Evolutionary conservation across 2,888 invertebrate species (phyloP).

Genomic region (Harpalus rufipes): DNA sequence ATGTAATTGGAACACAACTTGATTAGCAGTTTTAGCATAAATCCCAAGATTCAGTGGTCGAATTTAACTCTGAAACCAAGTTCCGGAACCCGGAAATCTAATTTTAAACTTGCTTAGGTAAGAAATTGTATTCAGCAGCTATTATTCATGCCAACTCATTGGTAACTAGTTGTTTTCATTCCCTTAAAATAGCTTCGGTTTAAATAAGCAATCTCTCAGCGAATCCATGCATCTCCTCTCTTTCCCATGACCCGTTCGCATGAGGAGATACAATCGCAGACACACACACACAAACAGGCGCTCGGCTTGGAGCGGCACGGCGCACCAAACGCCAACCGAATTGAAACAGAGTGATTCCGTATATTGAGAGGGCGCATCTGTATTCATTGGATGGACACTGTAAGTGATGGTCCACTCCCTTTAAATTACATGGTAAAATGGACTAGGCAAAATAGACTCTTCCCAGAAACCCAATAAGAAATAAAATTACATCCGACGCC

Average conservation of each 20-base stretch:
- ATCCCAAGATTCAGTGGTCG: slow-evolving; percentile 18
- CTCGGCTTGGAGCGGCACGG: neutral
- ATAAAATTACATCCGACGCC: slow-evolving; percentile 63
- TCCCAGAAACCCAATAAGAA: slow-evolving; percentile 62
- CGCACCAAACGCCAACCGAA: slow-evolving; percentile 52
- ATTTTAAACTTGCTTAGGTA: slow-evolving; percentile 44
- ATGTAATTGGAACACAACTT: slow-evolving; percentile 20
- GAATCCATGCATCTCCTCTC: slow-evolving; percentile 1
- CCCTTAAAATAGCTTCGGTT: slow-evolving; percentile 39
- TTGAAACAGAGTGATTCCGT: slow-evolving; percentile 65
- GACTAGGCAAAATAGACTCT: slow-evolving; percentile 63
- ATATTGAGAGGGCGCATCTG: slow-evolving; percentile 66
- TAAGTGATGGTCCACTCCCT: slow-evolving; percentile 64
- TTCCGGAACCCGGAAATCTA: slow-evolving; percentile 17
- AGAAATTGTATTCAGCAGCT: slow-evolving; percentile 18
- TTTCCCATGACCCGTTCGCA: slow-evolving; percentile 10
- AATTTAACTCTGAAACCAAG: slow-evolving; percentile 28
- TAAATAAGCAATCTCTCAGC: slow-evolving; percentile 54
- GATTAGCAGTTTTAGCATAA: slow-evolving; percentile 34
- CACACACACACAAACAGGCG: slow-evolving; percentile 1
- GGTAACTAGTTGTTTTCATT: slow-evolving; percentile 46
- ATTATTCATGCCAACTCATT: slow-evolving; percentile 31
- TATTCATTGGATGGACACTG: slow-evolving; percentile 66
- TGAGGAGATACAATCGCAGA: slow-evolving; percentile 15
- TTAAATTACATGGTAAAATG: slow-evolving; percentile 66